Evolutionary conservation across 2,888 invertebrate species (phyloP).

Genomic region (Iphiclides podalirius): DNA sequence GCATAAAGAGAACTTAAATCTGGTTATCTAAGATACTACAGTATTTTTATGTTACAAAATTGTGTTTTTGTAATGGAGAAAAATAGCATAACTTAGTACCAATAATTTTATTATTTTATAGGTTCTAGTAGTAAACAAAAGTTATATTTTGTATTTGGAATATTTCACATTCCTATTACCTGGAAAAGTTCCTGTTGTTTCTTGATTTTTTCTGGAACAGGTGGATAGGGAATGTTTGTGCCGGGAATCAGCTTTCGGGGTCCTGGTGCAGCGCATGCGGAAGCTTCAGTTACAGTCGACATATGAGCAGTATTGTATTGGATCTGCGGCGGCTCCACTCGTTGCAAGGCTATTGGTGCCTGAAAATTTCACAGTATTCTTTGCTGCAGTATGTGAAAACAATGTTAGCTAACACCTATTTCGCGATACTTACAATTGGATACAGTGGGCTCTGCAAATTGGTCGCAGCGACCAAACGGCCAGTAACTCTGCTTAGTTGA

Average conservation of each 20-base stretch:
- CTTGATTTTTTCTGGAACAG: conserved; percentile 54
- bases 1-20: no score
- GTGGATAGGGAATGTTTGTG: conserved; percentile 62
- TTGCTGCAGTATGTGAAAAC: neutral
- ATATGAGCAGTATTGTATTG: conserved; percentile 61
- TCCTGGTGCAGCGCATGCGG: conserved; percentile 51
- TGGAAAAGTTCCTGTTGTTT: conserved; percentile 63
- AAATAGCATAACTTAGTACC: no score
- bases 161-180: no score
- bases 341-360: conserved; percentile 70
- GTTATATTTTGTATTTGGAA: no score
- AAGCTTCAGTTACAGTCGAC: conserved; percentile 61
- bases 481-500: conserved; percentile 65
- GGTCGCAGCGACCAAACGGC: conserved; percentile 62
- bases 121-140: no score
- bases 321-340: conserved; percentile 63
- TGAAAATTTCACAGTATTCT: conserved; percentile 28
- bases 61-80: no score
- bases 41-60: no score
- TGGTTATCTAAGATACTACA: no score
- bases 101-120: no score
- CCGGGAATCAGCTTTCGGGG: conserved; percentile 59
- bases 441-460: conserved; percentile 67
- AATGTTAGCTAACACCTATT: neutral
- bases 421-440: conserved; percentile 60